Percentiles rank a stretch among this genome's conserved stretches.
Conservation (phyloP, 2,113 vertebrate species). For the Hypomesus transpacificus region DNA sequence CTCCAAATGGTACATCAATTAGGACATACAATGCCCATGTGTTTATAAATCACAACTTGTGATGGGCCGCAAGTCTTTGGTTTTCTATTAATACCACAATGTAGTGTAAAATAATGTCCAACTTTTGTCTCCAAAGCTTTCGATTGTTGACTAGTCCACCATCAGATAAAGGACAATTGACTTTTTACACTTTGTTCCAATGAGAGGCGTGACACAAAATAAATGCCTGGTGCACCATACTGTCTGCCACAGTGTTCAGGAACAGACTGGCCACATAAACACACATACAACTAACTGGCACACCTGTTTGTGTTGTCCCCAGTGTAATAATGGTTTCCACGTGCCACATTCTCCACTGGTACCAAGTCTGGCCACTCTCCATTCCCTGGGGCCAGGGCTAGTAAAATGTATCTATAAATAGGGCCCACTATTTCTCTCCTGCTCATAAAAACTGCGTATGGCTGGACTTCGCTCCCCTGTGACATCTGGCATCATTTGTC, state of each 20-base stretch:
- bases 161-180: too few relatives aligned
- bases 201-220: too few relatives aligned
- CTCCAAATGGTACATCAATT: too few relatives aligned
- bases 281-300: slow-evolving; percentile 16
- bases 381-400: slow-evolving; percentile 50
- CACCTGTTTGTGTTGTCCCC: slow-evolving; percentile 49
- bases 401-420: slow-evolving; percentile 68
- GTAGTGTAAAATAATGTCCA: too few relatives aligned
- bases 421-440: slow-evolving; percentile 50
- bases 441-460: slow-evolving; percentile 63
- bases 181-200: too few relatives aligned
- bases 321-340: slow-evolving; percentile 52
- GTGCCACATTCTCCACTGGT: slow-evolving; percentile 45
- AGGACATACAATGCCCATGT: too few relatives aligned
- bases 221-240: not conserved
- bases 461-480: slow-evolving; percentile 58
- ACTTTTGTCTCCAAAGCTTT: too few relatives aligned
- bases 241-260: not conserved
- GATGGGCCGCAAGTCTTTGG: too few relatives aligned
- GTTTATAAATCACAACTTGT: too few relatives aligned
- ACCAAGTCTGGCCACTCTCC: slow-evolving; percentile 45
- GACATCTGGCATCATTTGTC: slow-evolving; percentile 69
- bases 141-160: too few relatives aligned
- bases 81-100: too few relatives aligned
- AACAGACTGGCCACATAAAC: not conserved